Conservation (phyloP, 2,888 invertebrate genomes). For the Choreutis nemorana region DNA sequence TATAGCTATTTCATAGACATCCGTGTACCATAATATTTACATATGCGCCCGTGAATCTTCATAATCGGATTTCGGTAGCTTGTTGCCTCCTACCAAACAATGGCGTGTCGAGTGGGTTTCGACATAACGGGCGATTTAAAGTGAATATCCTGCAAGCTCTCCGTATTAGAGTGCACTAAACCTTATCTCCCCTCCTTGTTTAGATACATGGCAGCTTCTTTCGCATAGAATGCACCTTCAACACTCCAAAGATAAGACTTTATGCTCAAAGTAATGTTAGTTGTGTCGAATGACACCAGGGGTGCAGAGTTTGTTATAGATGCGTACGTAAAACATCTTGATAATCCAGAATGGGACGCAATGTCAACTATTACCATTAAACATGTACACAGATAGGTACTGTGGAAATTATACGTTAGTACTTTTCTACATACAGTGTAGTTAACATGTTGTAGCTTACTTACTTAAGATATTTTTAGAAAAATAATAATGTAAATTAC, state of each 20-base stretch:
- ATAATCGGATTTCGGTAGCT: conserved; percentile 14
- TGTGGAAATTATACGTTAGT: no score
- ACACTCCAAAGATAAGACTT: conserved; percentile 42
- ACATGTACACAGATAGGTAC: no score
- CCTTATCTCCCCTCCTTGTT: conserved; percentile 51
- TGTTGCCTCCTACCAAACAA: conserved; percentile 12
- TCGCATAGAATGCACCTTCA: conserved; percentile 48
- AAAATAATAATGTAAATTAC: no score
- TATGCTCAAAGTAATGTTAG: conserved; percentile 36
- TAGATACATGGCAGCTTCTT: conserved; percentile 39
- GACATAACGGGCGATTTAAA: conserved; percentile 31
- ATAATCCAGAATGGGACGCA: no score
- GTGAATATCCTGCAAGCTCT: conserved; percentile 27
- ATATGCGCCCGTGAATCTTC: conserved; percentile 10
- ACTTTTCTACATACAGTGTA: no score
- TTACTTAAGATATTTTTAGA: no score
- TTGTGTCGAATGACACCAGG: conserved; percentile 21
- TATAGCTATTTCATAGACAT: no score
- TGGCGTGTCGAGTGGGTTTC: conserved; percentile 18
- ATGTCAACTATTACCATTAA: no score
- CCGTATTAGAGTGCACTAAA: conserved; percentile 40
- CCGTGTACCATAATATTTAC: no score
- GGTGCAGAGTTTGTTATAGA: no score
- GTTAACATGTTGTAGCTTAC: no score
- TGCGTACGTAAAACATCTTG: no score